phyloP scores from a whole-genome alignment of 2,113 vertebrate species.

The Corynorhinus townsendii region DNA sequence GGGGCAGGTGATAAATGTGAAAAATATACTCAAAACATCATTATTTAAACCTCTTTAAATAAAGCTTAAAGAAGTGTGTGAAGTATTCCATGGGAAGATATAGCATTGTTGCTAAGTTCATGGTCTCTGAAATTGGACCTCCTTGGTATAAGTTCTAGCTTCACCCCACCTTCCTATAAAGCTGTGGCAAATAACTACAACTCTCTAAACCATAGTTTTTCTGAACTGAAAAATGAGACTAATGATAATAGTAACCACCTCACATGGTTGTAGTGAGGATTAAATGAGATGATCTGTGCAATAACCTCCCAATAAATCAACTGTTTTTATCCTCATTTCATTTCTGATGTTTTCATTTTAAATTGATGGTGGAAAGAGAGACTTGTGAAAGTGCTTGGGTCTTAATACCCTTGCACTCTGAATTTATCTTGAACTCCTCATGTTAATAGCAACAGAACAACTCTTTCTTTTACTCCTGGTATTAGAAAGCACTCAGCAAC shows the following conservation, averaged over 20 bases:
- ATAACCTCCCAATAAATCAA: background rate
- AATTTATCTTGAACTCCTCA: constrained; percentile 19
- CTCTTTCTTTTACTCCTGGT: background rate
- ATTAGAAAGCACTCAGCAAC: constrained; percentile 12
- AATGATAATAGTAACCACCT: background rate
- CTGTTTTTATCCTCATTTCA: background rate
- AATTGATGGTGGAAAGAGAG: background rate
- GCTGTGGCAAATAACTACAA: background rate
- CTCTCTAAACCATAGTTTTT: background rate
- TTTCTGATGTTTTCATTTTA: constrained; percentile 1
- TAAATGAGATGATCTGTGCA: background rate
- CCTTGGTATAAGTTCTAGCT: background rate
- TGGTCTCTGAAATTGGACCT: background rate
- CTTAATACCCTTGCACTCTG: background rate
- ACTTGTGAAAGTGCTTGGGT: background rate
- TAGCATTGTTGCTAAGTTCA: background rate
- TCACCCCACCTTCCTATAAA: background rate
- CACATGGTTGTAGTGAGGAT: background rate
- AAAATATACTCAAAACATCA: background rate
- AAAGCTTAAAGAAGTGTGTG: background rate
- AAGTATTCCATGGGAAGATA: background rate
- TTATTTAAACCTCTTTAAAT: background rate
- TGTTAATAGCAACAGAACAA: background rate
- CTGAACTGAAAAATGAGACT: background rate
- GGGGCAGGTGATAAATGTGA: background rate